Base-by-base conservation (phyloP, 2,888 invertebrate species). In the Acanthopleura granulata region DNA sequence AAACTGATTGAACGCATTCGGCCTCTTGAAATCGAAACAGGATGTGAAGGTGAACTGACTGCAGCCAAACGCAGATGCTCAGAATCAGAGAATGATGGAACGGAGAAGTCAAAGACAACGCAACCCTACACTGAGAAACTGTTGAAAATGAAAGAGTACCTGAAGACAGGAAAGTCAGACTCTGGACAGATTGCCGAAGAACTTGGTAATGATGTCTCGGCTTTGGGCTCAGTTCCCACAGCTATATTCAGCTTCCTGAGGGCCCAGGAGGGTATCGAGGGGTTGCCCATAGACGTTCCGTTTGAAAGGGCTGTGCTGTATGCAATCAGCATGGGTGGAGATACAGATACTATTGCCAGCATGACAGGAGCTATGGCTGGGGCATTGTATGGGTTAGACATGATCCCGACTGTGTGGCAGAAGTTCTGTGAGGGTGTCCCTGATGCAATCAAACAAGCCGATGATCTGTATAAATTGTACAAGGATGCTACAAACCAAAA, bases 281-380 rank as follows among this genome's bases (percentile, higher is more conserved):
- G 70, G 27, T 62, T 81, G 29, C 62, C 79, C 70, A 80, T 80
- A 12, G 79, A 82, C 16, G 93, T 93, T 89, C 90, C 92, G 30
- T 92, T 94, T 84, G 92, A 94, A 84, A 91, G 94, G 79, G 93
- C 94, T 4, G 90, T 95, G 57, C 93, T 94, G 82, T 94, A 93
- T 88, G 94, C 95, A 15, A 93, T 95, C 78, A 92, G 93, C 22
- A 89, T 95, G 16, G 95, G 95, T 30, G 95, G 95, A 4, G 95
- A 95, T 88, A 94, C 95, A 0, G 95, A 95, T 84, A 95, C 95
- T 0, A 94, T 95, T 82, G 94, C 94, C 0, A 92, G 93, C 72
- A 95, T 95, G 94, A 93, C 94, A 6, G 94, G 94, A 16, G 93
- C 94, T 1, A 92, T 94, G 76, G 92, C 93, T 40, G 95, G 94